phyloP scores from a whole-genome alignment of 2,797 vertebrate genomes.

The Pipistrellus pygmaeus region DNA sequence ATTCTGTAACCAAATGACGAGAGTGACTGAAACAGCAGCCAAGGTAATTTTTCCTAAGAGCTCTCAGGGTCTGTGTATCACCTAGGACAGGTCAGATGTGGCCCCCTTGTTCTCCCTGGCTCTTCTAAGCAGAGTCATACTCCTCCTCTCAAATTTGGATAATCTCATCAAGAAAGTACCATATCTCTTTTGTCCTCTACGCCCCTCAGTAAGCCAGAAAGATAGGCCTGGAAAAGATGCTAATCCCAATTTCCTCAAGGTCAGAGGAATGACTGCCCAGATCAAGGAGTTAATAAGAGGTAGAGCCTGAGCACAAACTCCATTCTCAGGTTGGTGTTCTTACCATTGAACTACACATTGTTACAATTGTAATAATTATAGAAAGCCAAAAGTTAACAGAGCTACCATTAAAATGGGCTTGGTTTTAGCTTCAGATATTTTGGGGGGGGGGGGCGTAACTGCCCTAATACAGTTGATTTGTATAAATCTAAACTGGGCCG shows the following conservation, averaged over 20 bases:
- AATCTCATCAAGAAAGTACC: neutral
- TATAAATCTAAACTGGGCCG: constrained; percentile 77
- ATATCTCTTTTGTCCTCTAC: neutral
- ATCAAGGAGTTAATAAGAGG: neutral
- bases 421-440: constrained; percentile 47
- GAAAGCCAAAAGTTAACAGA: constrained; percentile 48
- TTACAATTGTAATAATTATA: constrained; percentile 30
- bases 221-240: neutral
- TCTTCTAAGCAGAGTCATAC: neutral
- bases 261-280: neutral
- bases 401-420: constrained; percentile 25
- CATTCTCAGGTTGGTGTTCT: neutral
- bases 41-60: neutral
- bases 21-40: neutral
- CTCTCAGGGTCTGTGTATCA: neutral
- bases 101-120: neutral
- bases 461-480: constrained; percentile 71
- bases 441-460: neutral
- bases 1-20: neutral
- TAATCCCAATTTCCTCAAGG: neutral
- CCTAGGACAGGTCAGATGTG: neutral
- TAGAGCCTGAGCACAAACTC: neutral
- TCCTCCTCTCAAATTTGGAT: neutral
- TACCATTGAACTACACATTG: neutral
- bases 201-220: neutral